Evolutionary conservation across 2,888 invertebrate genomes (phyloP).

Genomic region (Platynereis dumerilii): DNA sequence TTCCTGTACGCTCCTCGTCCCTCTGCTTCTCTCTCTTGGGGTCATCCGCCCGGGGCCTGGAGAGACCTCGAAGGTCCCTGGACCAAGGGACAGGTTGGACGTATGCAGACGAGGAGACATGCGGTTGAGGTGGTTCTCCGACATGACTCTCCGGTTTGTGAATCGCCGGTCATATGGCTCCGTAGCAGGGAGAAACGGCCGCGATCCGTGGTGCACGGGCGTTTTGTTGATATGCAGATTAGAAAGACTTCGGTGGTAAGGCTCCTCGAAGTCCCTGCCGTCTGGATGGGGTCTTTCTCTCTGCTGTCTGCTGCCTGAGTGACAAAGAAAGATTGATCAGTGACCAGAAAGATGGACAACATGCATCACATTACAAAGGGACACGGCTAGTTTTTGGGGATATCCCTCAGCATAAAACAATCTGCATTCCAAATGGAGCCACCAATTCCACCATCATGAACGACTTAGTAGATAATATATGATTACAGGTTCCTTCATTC

Average conservation of each 20-base stretch:
- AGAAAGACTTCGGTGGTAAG: conserved; percentile 10
- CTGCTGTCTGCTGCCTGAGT: conserved; percentile 4
- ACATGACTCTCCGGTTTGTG: not conserved
- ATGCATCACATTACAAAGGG: too few species aligned
- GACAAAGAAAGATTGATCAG: not conserved
- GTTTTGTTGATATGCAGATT: conserved; percentile 14
- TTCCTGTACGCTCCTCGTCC: conserved; percentile 32
- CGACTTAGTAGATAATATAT: too few species aligned
- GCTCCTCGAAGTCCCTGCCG: conserved; percentile 20
- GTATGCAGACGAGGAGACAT: not conserved
- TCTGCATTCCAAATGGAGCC: too few species aligned
- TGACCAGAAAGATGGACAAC: too few species aligned
- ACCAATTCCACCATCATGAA: too few species aligned
- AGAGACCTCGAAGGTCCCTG: not conserved
- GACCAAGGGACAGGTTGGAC: not conserved
- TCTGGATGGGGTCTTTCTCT: conserved; percentile 21
- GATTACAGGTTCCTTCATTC: too few species aligned
- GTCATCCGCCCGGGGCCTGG: not conserved
- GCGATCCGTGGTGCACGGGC: conserved; percentile 6
- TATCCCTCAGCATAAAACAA: too few species aligned
- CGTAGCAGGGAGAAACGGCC: conserved; percentile 8
- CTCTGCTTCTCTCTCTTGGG: not conserved
- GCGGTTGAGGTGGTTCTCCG: conserved; percentile 13
- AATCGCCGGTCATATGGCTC: not conserved
- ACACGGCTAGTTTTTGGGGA: too few species aligned